A percentile compares a stretch with the other conserved stretches of the same genome.
phyloP scores from a whole-genome alignment of 2,113 vertebrate genomes.

The Collichthys lucidus region DNA sequence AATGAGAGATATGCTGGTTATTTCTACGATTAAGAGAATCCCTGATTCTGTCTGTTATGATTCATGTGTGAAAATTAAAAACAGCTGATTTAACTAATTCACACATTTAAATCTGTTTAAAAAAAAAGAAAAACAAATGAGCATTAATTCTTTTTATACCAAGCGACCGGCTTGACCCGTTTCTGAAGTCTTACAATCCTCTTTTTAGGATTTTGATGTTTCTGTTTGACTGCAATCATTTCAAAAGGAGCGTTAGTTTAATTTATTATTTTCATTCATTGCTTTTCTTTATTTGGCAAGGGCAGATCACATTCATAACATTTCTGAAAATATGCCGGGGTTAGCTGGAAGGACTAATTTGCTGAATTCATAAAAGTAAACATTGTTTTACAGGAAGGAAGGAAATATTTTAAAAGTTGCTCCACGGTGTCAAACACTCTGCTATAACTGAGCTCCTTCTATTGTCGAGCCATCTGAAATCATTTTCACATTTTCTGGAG shows the following conservation, averaged over 20 bases:
- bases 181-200: neutral
- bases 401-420: neutral
- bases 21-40: neutral
- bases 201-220: neutral
- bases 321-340: too few relatives aligned
- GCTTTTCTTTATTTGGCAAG: too few relatives aligned
- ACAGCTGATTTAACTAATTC: neutral
- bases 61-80: neutral
- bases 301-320: too few relatives aligned
- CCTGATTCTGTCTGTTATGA: neutral
- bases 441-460: neutral
- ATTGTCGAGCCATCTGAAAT: neutral
- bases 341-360: neutral
- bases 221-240: neutral
- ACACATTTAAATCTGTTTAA: neutral
- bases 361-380: neutral
- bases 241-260: neutral
- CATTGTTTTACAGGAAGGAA: neutral
- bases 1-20: neutral
- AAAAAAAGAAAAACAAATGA: constrained; percentile 4
- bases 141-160: neutral
- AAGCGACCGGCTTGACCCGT: neutral
- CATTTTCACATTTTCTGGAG: neutral
- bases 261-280: too few relatives aligned
- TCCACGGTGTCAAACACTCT: neutral